Percentiles rank a stretch among this genome's conserved stretches.
Conservation (phyloP, 2,888 invertebrate genomes). For the Globia sparganii region DNA sequence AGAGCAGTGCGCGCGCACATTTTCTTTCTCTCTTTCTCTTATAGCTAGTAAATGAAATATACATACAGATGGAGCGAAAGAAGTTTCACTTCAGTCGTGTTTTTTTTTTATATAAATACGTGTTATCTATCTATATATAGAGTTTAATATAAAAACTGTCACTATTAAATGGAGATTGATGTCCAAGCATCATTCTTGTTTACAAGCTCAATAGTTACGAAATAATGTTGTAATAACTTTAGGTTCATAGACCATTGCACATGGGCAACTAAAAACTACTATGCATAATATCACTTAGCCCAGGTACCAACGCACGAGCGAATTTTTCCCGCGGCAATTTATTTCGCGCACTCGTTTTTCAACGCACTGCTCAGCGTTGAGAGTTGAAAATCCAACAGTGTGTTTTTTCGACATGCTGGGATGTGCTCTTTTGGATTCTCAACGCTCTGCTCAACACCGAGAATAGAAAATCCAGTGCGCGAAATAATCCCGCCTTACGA, state of each 20-base stretch:
- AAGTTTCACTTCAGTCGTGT: no score
- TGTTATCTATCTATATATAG: no score
- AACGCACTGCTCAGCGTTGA: fast-evolving
- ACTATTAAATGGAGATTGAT: neutral
- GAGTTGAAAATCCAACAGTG: neutral
- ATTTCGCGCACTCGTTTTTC: neutral
- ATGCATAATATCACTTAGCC: neutral
- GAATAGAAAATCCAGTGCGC: neutral
- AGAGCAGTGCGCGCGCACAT: no score
- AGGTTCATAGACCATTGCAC: constrained; percentile 25
- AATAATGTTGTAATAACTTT: constrained; percentile 29
- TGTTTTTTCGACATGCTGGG: neutral
- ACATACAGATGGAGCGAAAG: no score
- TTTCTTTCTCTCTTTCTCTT: no score
- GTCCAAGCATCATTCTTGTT: neutral
- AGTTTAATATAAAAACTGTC: neutral
- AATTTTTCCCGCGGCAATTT: neutral
- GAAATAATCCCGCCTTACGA: neutral
- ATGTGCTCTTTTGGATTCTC: neutral
- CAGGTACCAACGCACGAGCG: neutral
- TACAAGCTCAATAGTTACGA: constrained; percentile 9
- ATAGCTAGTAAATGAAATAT: no score
- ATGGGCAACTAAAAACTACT: neutral
- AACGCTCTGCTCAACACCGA: neutral
- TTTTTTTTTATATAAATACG: neutral